Percentiles rank a stretch among this genome's conserved stretches.
Evolutionary conservation across 2,113 vertebrate species (phyloP).

Genomic region (Tympanuchus pallidicinctus): DNA sequence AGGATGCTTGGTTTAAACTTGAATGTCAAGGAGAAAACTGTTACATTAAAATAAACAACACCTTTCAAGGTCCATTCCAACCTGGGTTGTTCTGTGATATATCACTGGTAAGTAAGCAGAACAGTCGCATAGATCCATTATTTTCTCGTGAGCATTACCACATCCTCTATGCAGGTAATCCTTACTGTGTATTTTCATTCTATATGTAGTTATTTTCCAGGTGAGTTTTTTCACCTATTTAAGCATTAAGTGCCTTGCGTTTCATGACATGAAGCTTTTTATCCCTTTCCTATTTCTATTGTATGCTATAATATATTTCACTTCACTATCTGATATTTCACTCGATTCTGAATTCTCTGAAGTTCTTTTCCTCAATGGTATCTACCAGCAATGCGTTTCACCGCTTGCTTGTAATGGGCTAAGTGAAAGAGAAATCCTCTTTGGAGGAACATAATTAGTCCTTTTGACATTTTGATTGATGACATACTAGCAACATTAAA

Average conservation of each 20-base stretch:
- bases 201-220: not conserved
- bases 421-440: not conserved
- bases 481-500: not conserved
- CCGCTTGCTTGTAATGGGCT: not conserved
- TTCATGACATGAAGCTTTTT: not conserved
- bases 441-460: not conserved
- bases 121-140: not conserved
- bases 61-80: not conserved
- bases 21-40: not conserved
- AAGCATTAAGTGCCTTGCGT: not conserved
- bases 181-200: not conserved
- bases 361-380: not conserved
- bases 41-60: not conserved
- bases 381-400: not conserved
- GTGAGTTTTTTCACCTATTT: not conserved
- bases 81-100: not conserved
- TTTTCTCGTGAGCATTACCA: not conserved
- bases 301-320: not conserved
- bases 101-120: not conserved
- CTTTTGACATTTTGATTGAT: slow-evolving; percentile 3
- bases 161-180: not conserved
- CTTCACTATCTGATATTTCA: not conserved
- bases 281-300: not conserved
- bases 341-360: not conserved
- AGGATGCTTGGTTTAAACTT: not conserved